Evolutionary conservation across 2,113 vertebrate species (phyloP).

Genomic region (Hemichromis elongatus): DNA sequence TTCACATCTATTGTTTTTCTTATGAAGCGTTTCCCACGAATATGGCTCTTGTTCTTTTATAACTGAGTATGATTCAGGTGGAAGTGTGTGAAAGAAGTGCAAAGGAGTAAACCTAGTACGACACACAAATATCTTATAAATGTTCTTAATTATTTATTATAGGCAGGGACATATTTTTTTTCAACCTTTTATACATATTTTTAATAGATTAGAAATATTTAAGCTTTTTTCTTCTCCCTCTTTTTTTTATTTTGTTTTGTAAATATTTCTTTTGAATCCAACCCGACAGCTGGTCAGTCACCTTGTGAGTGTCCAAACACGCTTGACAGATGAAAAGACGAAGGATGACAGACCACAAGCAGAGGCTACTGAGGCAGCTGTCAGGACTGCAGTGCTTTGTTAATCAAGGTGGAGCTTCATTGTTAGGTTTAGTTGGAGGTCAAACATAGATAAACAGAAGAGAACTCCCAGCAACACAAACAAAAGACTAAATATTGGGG

Average conservation of each 20-base stretch:
- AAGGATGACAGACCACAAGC: neutral
- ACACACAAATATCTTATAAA: neutral
- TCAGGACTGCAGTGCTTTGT: neutral
- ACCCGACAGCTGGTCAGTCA: neutral
- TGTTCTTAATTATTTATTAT: neutral
- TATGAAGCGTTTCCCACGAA: rapidly evolving
- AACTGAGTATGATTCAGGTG: neutral
- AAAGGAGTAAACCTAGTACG: neutral
- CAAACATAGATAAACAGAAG: neutral
- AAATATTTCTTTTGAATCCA: neutral
- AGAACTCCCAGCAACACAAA: neutral
- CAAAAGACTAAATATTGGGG: neutral
- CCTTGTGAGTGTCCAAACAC: neutral
- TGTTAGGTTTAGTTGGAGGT: neutral
- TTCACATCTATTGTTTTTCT: neutral
- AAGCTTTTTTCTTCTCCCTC: neutral
- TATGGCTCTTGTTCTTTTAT: neutral
- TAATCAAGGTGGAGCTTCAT: neutral
- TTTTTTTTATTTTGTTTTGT: neutral
- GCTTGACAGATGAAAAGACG: neutral
- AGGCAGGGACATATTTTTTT: neutral
- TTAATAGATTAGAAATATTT: neutral
- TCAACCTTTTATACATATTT: neutral
- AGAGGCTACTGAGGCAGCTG: neutral
- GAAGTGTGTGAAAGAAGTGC: neutral